phyloP scores from a whole-genome alignment of 2,888 invertebrate species.

The Troides oblongomaculatus region DNA sequence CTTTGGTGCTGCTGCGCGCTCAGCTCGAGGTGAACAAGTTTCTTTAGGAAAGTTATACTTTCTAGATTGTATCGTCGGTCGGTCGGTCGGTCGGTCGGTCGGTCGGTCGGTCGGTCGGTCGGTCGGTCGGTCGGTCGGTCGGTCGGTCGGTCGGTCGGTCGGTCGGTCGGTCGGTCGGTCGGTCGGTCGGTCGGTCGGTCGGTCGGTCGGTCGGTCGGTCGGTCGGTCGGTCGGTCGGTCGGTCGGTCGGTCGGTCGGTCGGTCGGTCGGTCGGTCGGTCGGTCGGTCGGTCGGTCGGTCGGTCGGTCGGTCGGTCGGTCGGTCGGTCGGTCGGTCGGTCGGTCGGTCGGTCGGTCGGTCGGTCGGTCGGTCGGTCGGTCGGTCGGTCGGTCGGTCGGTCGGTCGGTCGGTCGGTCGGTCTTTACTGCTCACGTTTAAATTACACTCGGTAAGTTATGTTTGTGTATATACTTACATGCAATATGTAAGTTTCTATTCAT shows the following conservation, averaged over 20 bases:
- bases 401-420: not conserved
- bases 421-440: too few species aligned
- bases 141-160: not conserved
- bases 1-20: not conserved
- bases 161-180: not conserved
- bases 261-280: not conserved
- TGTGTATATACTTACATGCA: too few species aligned
- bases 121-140: not conserved
- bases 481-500: too few species aligned
- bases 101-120: not conserved
- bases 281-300: not conserved
- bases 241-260: not conserved
- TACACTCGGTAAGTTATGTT: too few species aligned
- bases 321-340: not conserved
- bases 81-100: not conserved
- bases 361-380: not conserved
- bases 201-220: not conserved
- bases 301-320: not conserved
- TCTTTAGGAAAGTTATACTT: slow-evolving; percentile 1
- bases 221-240: not conserved
- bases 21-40: not conserved
- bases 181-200: not conserved
- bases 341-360: not conserved
- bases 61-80: not conserved
- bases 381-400: not conserved